Percentiles rank a stretch among this genome's conserved stretches.
phyloP scores from a whole-genome alignment of 2,888 invertebrate genomes.

The Criorhina ranunculi region DNA sequence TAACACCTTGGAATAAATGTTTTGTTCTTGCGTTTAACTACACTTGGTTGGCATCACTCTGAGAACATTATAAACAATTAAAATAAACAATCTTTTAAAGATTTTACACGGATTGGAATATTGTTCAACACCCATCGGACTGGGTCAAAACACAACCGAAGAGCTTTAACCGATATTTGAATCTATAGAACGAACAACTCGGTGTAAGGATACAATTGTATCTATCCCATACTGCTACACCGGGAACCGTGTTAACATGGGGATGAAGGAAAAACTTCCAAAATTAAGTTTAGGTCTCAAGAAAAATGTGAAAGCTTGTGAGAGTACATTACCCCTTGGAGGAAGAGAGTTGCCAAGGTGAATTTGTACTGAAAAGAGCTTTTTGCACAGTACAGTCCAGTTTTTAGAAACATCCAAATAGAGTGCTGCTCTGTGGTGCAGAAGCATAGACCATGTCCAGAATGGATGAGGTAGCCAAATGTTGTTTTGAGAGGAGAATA shows the following conservation, averaged over 20 bases:
- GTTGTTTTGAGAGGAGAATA: no score
- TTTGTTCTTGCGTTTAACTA: constrained; percentile 36
- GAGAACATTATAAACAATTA: constrained; percentile 35
- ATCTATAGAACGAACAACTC: constrained; percentile 48
- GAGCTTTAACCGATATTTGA: constrained; percentile 73
- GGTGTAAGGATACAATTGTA: constrained; percentile 51
- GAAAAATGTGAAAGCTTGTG: constrained; percentile 47
- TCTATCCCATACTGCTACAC: constrained; percentile 36
- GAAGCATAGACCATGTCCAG: no score
- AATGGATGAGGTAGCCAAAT: no score
- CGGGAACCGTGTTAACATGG: constrained; percentile 36
- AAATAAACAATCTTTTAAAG: constrained; percentile 1
- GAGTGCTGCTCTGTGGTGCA: no score
- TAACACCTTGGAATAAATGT: constrained; percentile 30
- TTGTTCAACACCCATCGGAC: constrained; percentile 32
- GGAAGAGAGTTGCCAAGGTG: constrained; percentile 33
- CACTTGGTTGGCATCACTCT: constrained; percentile 49
- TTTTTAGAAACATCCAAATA: no score
- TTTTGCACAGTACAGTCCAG: constrained; percentile 23
- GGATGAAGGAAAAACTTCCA: constrained; percentile 57
- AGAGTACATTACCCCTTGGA: constrained; percentile 45
- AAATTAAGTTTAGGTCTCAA: constrained; percentile 54
- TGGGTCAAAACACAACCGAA: constrained; percentile 65
- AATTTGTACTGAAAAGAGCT: constrained; percentile 23
- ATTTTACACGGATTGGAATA: constrained; percentile 8